These are phyloP conservation scores for Aphaenogaster rudis DNA, from an alignment of 1,140 invertebrate species.

Conservation along the genomic window DNA sequence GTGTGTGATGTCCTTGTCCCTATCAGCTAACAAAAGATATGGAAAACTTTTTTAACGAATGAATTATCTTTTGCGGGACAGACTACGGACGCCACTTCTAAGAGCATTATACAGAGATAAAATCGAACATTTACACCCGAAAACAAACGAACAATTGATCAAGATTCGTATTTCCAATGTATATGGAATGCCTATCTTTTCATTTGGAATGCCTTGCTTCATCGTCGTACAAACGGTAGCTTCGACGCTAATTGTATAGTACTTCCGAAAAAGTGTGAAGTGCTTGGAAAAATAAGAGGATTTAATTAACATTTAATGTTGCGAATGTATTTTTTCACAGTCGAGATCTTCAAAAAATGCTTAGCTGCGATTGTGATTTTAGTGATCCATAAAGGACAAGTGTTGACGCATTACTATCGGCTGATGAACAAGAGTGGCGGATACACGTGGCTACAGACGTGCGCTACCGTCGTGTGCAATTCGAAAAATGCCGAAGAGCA, in stretches of 20 bases:
- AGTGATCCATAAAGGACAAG: conserved; percentile 99
- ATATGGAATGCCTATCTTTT: neutral
- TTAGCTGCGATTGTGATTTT: conserved; percentile 81
- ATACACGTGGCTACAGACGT: conserved; percentile 98
- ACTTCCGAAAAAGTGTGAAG: neutral
- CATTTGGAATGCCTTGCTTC: neutral
- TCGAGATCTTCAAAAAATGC: neutral
- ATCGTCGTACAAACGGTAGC: conserved; percentile 61
- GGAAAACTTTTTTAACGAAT: neutral
- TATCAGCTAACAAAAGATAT: neutral
- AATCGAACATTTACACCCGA: conserved; percentile 16
- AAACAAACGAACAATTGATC: conserved; percentile 17
- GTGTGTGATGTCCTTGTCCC: neutral
- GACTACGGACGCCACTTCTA: neutral
- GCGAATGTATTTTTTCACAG: neutral
- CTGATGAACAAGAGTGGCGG: conserved; percentile 98
- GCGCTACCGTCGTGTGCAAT: conserved; percentile 98
- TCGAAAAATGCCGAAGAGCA: conserved; percentile 98
- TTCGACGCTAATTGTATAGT: conserved; percentile 38
- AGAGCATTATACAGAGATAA: conserved; percentile 57
- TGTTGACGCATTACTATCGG: conserved; percentile 97
- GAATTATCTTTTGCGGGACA: conserved; percentile 9
- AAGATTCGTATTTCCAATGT: conserved; percentile 5
- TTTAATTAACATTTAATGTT: neutral
- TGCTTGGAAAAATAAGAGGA: conserved; percentile 4